Conservation (phyloP, 2,888 invertebrate species). For the Petrolisthes manimaculis region DNA sequence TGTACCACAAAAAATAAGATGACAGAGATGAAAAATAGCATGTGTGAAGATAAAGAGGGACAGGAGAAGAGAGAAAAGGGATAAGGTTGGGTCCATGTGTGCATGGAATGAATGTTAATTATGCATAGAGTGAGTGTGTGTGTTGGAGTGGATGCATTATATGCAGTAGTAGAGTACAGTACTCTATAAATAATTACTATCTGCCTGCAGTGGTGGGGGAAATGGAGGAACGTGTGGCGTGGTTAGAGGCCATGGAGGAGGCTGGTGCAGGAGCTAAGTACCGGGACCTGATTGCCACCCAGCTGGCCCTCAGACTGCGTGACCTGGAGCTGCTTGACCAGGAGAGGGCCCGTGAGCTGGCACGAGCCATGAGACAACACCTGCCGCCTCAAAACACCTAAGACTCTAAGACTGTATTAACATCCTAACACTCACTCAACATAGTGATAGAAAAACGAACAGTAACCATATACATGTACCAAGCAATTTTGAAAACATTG, state of each 20-base stretch:
- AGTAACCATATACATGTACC: too few relatives aligned
- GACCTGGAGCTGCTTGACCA: constrained; percentile 54
- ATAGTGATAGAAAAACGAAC: too few relatives aligned
- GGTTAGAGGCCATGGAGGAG: constrained; percentile 49
- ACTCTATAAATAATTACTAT: too few relatives aligned
- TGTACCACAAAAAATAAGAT: too few relatives aligned
- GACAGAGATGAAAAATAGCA: too few relatives aligned
- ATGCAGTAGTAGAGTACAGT: too few relatives aligned
- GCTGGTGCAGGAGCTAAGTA: constrained; percentile 46
- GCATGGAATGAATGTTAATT: neutral
- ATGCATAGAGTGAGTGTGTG: neutral
- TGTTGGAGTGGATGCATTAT: neutral
- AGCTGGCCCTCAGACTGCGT: constrained; percentile 46
- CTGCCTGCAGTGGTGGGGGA: constrained; percentile 45
- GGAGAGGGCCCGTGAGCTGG: constrained; percentile 38
- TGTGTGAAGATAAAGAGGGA: neutral
- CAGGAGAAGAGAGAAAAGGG: neutral
- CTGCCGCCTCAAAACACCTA: too few relatives aligned
- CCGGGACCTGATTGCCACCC: constrained; percentile 42
- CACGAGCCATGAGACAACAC: too few relatives aligned
- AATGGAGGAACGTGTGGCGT: constrained; percentile 54
- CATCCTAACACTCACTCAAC: too few relatives aligned
- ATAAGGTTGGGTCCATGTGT: neutral
- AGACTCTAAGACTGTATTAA: too few relatives aligned
- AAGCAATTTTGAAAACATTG: too few relatives aligned